A percentile compares a stretch with the other conserved stretches of the same genome.
Conservation (phyloP, 2,113 vertebrate genomes). For the Acanthochromis polyacanthus region DNA sequence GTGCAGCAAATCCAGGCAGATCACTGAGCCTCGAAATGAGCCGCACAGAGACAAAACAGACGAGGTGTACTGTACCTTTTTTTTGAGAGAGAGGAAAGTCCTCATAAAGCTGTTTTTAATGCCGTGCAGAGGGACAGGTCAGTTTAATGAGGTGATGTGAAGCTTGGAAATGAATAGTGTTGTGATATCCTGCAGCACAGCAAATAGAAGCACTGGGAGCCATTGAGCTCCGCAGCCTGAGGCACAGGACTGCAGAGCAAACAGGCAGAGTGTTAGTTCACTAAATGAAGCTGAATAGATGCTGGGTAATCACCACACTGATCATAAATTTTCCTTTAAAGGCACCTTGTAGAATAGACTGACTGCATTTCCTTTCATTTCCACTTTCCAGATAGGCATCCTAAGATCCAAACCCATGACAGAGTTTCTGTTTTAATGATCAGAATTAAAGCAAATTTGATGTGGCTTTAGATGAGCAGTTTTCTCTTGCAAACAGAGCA, state of each 20-base stretch:
- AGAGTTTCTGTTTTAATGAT: slow-evolving; percentile 6
- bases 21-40: slow-evolving; percentile 63
- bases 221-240: slow-evolving; percentile 60
- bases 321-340: slow-evolving; percentile 57
- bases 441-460: not conserved
- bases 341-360: slow-evolving; percentile 9
- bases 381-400: not conserved
- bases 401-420: not conserved
- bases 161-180: slow-evolving; percentile 70
- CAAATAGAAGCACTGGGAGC: slow-evolving; percentile 74
- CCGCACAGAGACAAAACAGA: slow-evolving; percentile 46
- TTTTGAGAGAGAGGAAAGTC: slow-evolving; percentile 1
- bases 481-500: slow-evolving; percentile 13
- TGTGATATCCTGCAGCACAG: slow-evolving; percentile 66
- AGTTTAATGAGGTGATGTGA: slow-evolving; percentile 72
- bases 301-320: slow-evolving; percentile 61
- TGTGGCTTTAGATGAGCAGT: not conserved
- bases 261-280: slow-evolving; percentile 59
- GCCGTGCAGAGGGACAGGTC: slow-evolving; percentile 62
- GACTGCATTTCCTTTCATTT: slow-evolving; percentile 9
- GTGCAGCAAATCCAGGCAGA: slow-evolving; percentile 64
- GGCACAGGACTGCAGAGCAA: slow-evolving; percentile 62
- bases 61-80: slow-evolving; percentile 3
- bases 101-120: slow-evolving; percentile 57
- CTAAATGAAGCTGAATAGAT: slow-evolving; percentile 76